Conservation (phyloP, 2,888 invertebrate genomes). For the Apotomis betuletana region DNA sequence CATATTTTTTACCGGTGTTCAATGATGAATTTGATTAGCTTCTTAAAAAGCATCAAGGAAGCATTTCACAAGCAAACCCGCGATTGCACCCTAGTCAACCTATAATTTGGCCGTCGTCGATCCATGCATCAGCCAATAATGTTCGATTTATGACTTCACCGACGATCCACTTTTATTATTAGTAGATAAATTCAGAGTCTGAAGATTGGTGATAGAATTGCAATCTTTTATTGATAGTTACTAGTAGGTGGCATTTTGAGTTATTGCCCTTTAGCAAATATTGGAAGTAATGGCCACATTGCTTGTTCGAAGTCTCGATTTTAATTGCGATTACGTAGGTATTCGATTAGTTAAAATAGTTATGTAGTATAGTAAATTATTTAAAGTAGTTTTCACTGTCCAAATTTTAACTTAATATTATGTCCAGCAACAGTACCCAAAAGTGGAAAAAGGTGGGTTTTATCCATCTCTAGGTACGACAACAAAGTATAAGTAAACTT, state of each 20-base stretch:
- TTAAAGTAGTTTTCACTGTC: too few species aligned
- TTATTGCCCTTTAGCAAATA: conserved; percentile 29
- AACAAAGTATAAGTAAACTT: too few species aligned
- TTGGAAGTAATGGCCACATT: conserved; percentile 11
- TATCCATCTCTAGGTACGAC: too few species aligned
- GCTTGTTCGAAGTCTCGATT: not conserved
- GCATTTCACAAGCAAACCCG: conserved; percentile 6
- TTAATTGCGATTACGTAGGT: too few species aligned
- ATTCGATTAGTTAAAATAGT: too few species aligned
- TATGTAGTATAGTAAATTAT: too few species aligned
- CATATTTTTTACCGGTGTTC: too few species aligned
- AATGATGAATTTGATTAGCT: too few species aligned
- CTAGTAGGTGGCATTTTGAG: conserved; percentile 27
- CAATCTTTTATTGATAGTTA: conserved; percentile 41
- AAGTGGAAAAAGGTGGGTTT: too few species aligned
- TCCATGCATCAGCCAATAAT: conserved; percentile 41
- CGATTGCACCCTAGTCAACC: conserved; percentile 11
- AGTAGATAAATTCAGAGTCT: conserved; percentile 39
- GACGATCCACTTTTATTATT: conserved; percentile 40
- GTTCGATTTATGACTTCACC: conserved; percentile 31
- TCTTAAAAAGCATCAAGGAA: too few species aligned
- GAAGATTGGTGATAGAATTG: conserved; percentile 37
- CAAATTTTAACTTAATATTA: too few species aligned
- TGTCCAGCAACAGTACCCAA: too few species aligned
- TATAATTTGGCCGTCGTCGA: conserved; percentile 34